Percentiles rank a stretch among this genome's conserved stretches.
phyloP scores from a whole-genome alignment of 1,140 invertebrate genomes.

The Drosophila nikananu region DNA sequence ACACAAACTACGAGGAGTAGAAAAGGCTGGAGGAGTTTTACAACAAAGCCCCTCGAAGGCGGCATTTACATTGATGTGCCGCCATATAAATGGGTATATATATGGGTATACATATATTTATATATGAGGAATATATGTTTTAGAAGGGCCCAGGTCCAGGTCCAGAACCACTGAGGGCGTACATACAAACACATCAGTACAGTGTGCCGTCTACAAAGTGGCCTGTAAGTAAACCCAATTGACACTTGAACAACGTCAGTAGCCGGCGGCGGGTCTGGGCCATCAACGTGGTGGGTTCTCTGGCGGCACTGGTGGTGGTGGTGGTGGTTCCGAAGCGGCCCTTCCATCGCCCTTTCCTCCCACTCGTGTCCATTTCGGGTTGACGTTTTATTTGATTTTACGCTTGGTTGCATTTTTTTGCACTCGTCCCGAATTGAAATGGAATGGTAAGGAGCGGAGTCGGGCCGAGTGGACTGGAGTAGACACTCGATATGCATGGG shows the following conservation, averaged over 20 bases:
- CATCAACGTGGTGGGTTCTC: conserved; percentile 51
- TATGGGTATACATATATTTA: background rate
- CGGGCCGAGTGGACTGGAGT: conserved; percentile 7
- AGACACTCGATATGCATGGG: conserved; percentile 72
- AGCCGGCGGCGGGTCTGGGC: conserved; percentile 42
- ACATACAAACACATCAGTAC: conserved; percentile 12
- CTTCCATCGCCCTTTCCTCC: conserved; percentile 24
- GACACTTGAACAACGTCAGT: conserved; percentile 71
- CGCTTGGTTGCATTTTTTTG: conserved; percentile 76
- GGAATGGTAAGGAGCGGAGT: conserved; percentile 19
- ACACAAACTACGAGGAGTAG: conserved; percentile 23
- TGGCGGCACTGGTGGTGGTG: conserved; percentile 1
- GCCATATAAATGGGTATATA: conserved; percentile 5
- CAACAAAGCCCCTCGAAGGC: conserved; percentile 32
- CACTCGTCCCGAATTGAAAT: conserved; percentile 48
- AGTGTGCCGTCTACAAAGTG: conserved; percentile 68
- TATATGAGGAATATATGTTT: conserved; percentile 17
- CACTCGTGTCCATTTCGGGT: conserved; percentile 58
- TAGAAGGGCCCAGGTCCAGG: conserved; percentile 30
- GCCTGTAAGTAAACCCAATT: conserved; percentile 76
- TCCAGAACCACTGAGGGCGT: conserved; percentile 4
- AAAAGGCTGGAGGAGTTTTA: conserved; percentile 6
- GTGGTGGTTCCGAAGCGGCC: conserved; percentile 31
- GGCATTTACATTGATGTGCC: conserved; percentile 50
- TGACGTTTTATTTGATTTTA: conserved; percentile 83